These are phyloP conservation scores for Anableps anableps DNA, from an alignment of 2,797 vertebrate genomes.

Conservation along the genomic window DNA sequence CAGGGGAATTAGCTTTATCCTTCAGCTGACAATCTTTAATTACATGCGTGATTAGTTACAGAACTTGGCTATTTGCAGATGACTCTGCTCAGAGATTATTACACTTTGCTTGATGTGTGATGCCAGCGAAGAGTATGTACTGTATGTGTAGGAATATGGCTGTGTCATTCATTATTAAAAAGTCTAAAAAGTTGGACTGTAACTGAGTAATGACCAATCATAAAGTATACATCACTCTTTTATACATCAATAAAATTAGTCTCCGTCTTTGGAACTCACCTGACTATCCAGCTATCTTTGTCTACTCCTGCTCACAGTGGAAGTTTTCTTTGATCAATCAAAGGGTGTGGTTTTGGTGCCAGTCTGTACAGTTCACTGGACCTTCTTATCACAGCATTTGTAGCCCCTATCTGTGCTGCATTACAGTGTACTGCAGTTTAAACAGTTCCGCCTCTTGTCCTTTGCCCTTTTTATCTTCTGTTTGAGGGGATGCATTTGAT, in stretches of 20 bases:
- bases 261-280: slow-evolving; percentile 8
- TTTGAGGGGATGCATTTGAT: slow-evolving; percentile 30
- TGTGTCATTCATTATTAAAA: not conserved
- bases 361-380: slow-evolving; percentile 26
- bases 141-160: not conserved
- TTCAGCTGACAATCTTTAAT: slow-evolving; percentile 65
- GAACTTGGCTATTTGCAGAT: slow-evolving; percentile 31
- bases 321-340: slow-evolving; percentile 22
- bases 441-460: slow-evolving; percentile 29
- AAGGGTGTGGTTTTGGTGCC: slow-evolving; percentile 33
- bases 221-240: not conserved
- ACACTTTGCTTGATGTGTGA: slow-evolving; percentile 20
- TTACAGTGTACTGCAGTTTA: slow-evolving; percentile 37
- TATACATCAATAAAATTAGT: slow-evolving; percentile 1
- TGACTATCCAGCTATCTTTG: not conserved
- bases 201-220: slow-evolving; percentile 4
- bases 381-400: slow-evolving; percentile 53
- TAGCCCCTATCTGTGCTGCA: slow-evolving; percentile 40
- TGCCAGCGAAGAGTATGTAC: not conserved
- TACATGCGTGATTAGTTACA: slow-evolving; percentile 58
- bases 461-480: slow-evolving; percentile 64
- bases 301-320: slow-evolving; percentile 6
- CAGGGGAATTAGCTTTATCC: slow-evolving; percentile 62
- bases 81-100: slow-evolving; percentile 40
- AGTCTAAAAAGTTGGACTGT: slow-evolving; percentile 7